A percentile compares a stretch with the other conserved stretches of the same genome.
Evolutionary conservation across 2,888 invertebrate genomes (phyloP).

Genomic region (Vannuccia rotundouncinata): DNA sequence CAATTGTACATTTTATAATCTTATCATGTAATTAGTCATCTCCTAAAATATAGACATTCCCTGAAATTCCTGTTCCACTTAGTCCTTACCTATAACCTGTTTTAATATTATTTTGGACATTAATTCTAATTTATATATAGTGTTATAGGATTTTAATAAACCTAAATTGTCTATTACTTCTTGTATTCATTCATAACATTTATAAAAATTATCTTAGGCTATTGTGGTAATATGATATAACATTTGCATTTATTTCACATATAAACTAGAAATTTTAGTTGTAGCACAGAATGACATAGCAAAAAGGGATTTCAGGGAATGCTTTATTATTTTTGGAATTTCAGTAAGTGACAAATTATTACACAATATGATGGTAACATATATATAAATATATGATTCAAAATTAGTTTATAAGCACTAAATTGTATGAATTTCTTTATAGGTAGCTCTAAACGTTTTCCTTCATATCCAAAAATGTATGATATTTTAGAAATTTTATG

Average conservation of each 20-base stretch:
- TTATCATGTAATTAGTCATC: too few species aligned
- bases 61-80: too few species aligned
- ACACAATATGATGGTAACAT: too few species aligned
- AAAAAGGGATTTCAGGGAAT: slow-evolving; percentile 15
- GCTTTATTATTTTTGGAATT: slow-evolving; percentile 1
- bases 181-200: slow-evolving; percentile 15
- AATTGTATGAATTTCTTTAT: slow-evolving; percentile 13
- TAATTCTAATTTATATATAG: too few species aligned
- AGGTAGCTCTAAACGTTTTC: too few species aligned
- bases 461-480: background rate
- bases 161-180: slow-evolving; percentile 11
- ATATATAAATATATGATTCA: too few species aligned
- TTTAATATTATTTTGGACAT: too few species aligned
- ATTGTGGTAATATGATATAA: background rate
- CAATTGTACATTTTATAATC: background rate
- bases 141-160: background rate
- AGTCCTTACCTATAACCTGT: too few species aligned
- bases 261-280: background rate
- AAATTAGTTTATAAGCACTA: too few species aligned
- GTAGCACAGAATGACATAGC: background rate
- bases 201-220: slow-evolving; percentile 8
- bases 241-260: background rate
- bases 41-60: too few species aligned
- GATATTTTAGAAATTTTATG: slow-evolving; percentile 22
- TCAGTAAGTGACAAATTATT: too few species aligned